Evolutionary conservation across 2,888 invertebrate species (phyloP).

Genomic region (Nemotelus nigrinus): DNA sequence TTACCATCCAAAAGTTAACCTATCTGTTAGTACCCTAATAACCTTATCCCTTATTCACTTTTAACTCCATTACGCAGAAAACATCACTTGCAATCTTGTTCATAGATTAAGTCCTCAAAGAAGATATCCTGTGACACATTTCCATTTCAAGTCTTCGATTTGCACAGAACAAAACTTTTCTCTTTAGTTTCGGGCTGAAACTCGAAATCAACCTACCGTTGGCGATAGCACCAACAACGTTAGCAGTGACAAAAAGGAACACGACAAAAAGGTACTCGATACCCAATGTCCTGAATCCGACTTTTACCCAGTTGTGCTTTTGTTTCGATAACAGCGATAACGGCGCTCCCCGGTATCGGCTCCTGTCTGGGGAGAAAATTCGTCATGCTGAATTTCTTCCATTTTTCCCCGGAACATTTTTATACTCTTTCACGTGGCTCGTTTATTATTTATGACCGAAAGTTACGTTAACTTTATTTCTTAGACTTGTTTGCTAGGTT

Average conservation of each 20-base stretch:
- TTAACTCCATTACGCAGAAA: not conserved
- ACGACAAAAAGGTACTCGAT: not conserved
- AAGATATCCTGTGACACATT: not conserved
- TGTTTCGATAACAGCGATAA: not conserved
- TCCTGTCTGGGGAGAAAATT: slow-evolving; percentile 14
- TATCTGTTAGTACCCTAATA: too few species aligned
- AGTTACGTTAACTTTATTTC: slow-evolving; percentile 42
- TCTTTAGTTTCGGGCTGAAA: not conserved
- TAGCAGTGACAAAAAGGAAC: not conserved
- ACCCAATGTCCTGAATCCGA: not conserved
- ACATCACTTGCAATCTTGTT: not conserved
- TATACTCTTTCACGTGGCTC: slow-evolving; percentile 42
- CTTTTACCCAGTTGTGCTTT: not conserved
- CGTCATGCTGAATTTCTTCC: not conserved
- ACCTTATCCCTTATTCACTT: too few species aligned
- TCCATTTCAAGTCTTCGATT: slow-evolving; percentile 10
- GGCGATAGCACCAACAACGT: not conserved
- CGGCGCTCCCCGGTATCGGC: not conserved
- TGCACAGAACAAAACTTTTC: not conserved
- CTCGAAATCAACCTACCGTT: not conserved
- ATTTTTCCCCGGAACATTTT: not conserved
- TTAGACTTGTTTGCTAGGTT: not conserved
- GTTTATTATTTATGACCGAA: slow-evolving; percentile 44
- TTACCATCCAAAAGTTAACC: too few species aligned
- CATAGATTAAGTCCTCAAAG: slow-evolving; percentile 1